Evolutionary conservation across 2,113 vertebrate species (phyloP).

Genomic region (Upupa epops): DNA sequence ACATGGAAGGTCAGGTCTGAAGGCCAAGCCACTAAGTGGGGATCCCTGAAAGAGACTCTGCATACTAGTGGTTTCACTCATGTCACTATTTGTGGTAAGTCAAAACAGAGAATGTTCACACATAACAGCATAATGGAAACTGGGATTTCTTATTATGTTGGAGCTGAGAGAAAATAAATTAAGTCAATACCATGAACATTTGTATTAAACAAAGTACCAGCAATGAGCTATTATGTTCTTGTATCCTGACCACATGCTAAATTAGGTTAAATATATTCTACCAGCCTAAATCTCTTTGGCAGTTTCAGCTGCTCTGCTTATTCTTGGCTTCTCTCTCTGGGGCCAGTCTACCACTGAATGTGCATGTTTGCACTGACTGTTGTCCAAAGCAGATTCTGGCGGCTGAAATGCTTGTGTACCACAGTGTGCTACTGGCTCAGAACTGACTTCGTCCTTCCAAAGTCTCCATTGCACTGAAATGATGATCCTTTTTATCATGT

Average conservation of each 20-base stretch:
- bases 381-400: slow-evolving; percentile 20
- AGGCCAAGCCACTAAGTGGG: background rate
- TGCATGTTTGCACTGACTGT: slow-evolving; percentile 37
- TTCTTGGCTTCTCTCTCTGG: slow-evolving; percentile 5
- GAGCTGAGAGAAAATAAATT: background rate
- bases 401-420: slow-evolving; percentile 19
- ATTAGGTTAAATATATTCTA: background rate
- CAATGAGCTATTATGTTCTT: background rate
- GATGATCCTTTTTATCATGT: slow-evolving; percentile 13
- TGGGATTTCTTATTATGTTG: background rate
- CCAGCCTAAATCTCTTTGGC: slow-evolving; percentile 35
- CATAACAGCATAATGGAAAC: background rate
- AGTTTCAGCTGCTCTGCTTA: slow-evolving; percentile 26
- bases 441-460: slow-evolving; percentile 42
- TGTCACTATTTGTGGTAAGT: background rate
- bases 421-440: slow-evolving; percentile 7
- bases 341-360: slow-evolving; percentile 5
- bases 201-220: background rate
- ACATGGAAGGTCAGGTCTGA: background rate
- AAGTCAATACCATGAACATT: background rate
- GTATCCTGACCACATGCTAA: background rate
- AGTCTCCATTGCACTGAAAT: background rate
- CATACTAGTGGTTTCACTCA: background rate
- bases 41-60: background rate
- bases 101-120: background rate